A percentile compares a stretch with the other conserved stretches of the same genome.
phyloP scores from a whole-genome alignment of 2,797 vertebrate species.

The Gymnocypris eckloni region DNA sequence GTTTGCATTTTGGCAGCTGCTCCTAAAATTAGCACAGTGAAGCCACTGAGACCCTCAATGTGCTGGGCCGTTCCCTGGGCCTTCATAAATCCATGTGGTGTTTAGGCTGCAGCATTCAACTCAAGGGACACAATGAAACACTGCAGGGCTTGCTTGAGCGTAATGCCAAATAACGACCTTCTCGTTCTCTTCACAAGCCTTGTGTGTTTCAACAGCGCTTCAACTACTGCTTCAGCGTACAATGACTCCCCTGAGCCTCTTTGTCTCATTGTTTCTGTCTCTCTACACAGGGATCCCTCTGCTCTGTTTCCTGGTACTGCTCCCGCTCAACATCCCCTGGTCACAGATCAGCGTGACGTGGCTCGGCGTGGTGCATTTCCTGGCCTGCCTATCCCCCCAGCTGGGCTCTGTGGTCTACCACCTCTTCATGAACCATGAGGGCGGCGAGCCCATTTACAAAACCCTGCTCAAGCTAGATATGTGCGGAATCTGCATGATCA shows the following conservation, averaged over 20 bases:
- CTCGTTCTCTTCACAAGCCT: background rate
- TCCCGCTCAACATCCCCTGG: slow-evolving; percentile 91
- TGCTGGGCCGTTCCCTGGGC: background rate
- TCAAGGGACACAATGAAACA: slow-evolving; percentile 31
- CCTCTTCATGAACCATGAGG: slow-evolving; percentile 96
- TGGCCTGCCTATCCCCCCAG: slow-evolving; percentile 90
- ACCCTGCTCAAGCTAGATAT: slow-evolving; percentile 92
- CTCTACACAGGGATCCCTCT: slow-evolving; percentile 80
- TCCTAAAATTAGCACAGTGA: slow-evolving; percentile 40
- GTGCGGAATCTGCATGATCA: slow-evolving; percentile 94
- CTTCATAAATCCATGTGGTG: slow-evolving; percentile 30
- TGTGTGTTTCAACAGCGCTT: background rate
- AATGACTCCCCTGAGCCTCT: background rate
- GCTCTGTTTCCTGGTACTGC: slow-evolving; percentile 88
- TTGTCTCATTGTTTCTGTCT: slow-evolving; percentile 9
- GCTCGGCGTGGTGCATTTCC: slow-evolving; percentile 90
- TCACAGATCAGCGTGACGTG: slow-evolving; percentile 88
- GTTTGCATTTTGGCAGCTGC: slow-evolving; percentile 34
- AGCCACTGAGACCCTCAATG: slow-evolving; percentile 35
- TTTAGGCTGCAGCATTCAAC: slow-evolving; percentile 22
- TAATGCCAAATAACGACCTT: slow-evolving; percentile 14
- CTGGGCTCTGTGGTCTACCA: slow-evolving; percentile 92
- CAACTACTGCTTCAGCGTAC: background rate
- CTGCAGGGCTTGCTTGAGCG: slow-evolving; percentile 3
- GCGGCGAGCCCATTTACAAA: slow-evolving; percentile 88